Evolutionary conservation across 2,888 invertebrate genomes (phyloP).

Genomic region (Cabera pusaria): DNA sequence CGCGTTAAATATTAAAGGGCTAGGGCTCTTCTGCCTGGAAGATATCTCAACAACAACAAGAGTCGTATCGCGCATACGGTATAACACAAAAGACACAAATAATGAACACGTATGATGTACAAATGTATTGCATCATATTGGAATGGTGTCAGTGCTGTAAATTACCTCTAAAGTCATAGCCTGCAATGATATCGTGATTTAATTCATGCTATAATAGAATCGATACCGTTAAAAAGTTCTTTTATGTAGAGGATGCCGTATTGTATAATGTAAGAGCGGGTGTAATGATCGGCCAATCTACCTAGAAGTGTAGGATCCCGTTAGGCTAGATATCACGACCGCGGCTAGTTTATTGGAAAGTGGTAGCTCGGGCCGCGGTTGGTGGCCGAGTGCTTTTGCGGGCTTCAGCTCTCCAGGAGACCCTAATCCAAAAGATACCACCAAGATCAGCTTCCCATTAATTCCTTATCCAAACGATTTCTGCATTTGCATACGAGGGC

Average conservation of each 20-base stretch:
- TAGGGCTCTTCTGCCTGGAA: background rate
- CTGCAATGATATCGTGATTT: conserved; percentile 32
- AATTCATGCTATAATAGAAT: conserved; percentile 27
- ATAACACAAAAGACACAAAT: conserved; percentile 4
- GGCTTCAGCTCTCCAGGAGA: conserved; percentile 3
- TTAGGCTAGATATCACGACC: conserved; percentile 74
- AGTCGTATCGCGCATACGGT: conserved; percentile 6
- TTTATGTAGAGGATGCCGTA: conserved; percentile 30
- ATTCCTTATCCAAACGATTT: conserved; percentile 3
- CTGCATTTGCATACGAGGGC: too few species aligned
- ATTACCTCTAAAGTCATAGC: conserved; percentile 32
- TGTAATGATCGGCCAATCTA: conserved; percentile 59
- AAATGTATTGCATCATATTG: conserved; percentile 25
- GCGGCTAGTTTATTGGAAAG: conserved; percentile 77
- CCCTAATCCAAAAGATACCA: conserved; percentile 36
- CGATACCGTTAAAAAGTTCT: conserved; percentile 29
- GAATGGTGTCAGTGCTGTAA: conserved; percentile 30
- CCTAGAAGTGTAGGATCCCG: conserved; percentile 69
- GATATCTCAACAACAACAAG: background rate
- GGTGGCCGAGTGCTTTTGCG: conserved; percentile 43
- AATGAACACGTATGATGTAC: conserved; percentile 8
- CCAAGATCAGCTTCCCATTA: conserved; percentile 32
- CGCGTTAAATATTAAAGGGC: conserved; percentile 3
- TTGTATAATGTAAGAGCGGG: conserved; percentile 33
- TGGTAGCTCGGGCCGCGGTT: conserved; percentile 64